Evolutionary conservation across 2,888 invertebrate genomes (phyloP).

Genomic region (Serrognathus titanus): DNA sequence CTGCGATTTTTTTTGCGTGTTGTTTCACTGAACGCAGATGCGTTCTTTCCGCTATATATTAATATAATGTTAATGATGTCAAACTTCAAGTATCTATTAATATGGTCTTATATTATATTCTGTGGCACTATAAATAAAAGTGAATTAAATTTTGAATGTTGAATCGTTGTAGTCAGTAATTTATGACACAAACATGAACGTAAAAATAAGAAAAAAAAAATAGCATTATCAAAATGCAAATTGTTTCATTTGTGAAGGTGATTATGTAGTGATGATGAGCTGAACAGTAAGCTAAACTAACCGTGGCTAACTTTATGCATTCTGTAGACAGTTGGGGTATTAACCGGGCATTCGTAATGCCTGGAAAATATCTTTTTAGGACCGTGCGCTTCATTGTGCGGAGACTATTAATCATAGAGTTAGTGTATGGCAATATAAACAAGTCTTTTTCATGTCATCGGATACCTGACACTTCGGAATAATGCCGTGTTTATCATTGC

Average conservation of each 20-base stretch:
- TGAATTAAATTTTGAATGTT: too few species aligned
- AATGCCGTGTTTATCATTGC: slow-evolving; percentile 51
- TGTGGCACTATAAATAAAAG: too few species aligned
- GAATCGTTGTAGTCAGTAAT: too few species aligned
- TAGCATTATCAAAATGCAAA: slow-evolving; percentile 18
- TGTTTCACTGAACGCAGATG: too few species aligned
- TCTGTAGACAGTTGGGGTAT: slow-evolving; percentile 29
- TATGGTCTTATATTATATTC: too few species aligned
- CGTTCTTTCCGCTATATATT: too few species aligned
- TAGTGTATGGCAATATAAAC: slow-evolving; percentile 50
- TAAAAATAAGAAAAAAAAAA: too few species aligned
- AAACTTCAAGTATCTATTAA: too few species aligned
- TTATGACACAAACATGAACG: too few species aligned
- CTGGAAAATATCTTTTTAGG: slow-evolving; percentile 37
- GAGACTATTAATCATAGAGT: slow-evolving; percentile 48
- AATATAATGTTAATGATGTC: too few species aligned
- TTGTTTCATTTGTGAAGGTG: slow-evolving; percentile 4
- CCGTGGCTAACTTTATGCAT: slow-evolving; percentile 22
- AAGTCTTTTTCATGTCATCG: slow-evolving; percentile 54
- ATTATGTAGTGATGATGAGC: not conserved
- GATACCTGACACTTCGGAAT: slow-evolving; percentile 50
- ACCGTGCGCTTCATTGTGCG: slow-evolving; percentile 37
- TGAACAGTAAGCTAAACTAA: slow-evolving; percentile 27
- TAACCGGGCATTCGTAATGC: slow-evolving; percentile 42
- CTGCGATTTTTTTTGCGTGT: too few species aligned